Evolutionary conservation across 2,888 invertebrate species (phyloP).

Genomic region (Entomobrya multifasciata): DNA sequence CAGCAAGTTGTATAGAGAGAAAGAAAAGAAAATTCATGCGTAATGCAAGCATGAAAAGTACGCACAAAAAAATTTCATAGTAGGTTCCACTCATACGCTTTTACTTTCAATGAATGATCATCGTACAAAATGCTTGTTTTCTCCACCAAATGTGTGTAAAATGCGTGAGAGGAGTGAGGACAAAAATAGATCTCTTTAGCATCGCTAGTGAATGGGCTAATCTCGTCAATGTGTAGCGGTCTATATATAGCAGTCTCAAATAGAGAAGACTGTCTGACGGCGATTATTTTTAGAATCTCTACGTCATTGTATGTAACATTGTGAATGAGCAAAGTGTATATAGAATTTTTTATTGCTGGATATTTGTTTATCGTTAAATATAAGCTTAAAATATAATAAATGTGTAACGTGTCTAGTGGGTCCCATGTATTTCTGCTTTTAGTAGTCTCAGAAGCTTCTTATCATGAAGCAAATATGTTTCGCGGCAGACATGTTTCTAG

Average conservation of each 20-base stretch:
- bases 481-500: too few species aligned
- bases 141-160: background rate
- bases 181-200: conserved; percentile 31
- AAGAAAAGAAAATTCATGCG: conserved; percentile 13
- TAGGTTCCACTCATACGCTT: background rate
- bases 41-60: conserved; percentile 25
- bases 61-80: background rate
- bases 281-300: conserved; percentile 47
- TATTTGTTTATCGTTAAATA: background rate
- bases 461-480: too few species aligned
- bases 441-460: too few species aligned
- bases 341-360: conserved; percentile 32
- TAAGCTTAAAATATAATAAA: too few species aligned
- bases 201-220: conserved; percentile 38
- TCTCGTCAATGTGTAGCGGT: conserved; percentile 23
- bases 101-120: conserved; percentile 56
- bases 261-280: conserved; percentile 3
- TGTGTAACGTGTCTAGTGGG: too few species aligned
- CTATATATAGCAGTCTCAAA: conserved; percentile 39
- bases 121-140: background rate
- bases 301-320: conserved; percentile 32
- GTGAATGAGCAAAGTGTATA: conserved; percentile 63
- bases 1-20: background rate
- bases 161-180: background rate
- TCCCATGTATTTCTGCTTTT: too few species aligned